Base-by-base conservation (phyloP, 2,888 invertebrate species). In the Podabrus alpinus region DNA sequence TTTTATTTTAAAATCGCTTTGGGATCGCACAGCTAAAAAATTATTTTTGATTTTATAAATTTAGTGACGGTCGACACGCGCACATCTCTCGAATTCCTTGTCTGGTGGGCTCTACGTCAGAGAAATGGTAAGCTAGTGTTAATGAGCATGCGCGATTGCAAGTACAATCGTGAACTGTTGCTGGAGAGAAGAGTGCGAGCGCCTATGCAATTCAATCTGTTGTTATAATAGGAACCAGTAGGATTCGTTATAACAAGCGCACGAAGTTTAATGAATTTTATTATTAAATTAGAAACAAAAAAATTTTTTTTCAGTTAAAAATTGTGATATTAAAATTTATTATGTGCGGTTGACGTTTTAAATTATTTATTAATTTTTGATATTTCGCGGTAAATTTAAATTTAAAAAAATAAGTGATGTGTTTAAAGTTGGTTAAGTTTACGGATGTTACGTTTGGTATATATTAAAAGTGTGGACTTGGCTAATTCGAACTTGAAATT, bases 51-150 rank as follows among this genome's bases (percentile, higher is more conserved):
- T 64, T 64, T 62, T 64, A 64, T 19, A 64, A 64, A 64, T 64
- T 64, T 64, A 21, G 62, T 21, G 62, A 11, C 2, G 17, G 11
- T 64, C 19, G 29, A 21, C 66, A 72, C 82, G 81, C 74, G 72
- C 82, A 77, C 81, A 83, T 80, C 83, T 83, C 81, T 82, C 78
- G 79, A 82, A 83, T 81, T 82, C 82, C 82, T 81, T 76, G 77
- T 78, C 79, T 76, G 74, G 77, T 72, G 75, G 70, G 72, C n/a
- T 75, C 72, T 75, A 79, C 81, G 79, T 81, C 80, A 79, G 67
- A 71, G 61, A 29, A 68, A 72, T 72, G 72, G 69, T 68, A 62
- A 69, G 71, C 74, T 73, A 73, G 69, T 75, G 69, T 62, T 66
- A 25, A 9, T 59, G 70, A 77, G 80, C 80, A 71, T 78, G 80